A percentile compares a stretch with the other conserved stretches of the same genome.
phyloP scores from a whole-genome alignment of 1,140 invertebrate genomes.

The Drosophila oshimai region DNA sequence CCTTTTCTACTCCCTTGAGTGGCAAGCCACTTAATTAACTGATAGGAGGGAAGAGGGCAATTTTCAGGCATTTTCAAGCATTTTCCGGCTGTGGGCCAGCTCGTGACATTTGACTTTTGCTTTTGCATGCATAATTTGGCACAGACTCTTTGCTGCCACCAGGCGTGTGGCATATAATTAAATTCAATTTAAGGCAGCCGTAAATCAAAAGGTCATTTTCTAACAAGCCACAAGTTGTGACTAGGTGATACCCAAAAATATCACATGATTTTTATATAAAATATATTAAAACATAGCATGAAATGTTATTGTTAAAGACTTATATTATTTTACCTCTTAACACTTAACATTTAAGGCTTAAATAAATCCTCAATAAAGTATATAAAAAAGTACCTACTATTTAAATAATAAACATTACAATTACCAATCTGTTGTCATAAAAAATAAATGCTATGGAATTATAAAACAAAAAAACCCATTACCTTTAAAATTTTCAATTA shows the following conservation, averaged over 20 bases:
- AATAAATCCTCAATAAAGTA: no score
- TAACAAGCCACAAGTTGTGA: neutral
- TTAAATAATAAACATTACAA: no score
- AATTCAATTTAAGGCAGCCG: constrained; percentile 64
- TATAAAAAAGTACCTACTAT: no score
- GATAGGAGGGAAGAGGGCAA: neutral
- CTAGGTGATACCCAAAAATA: constrained; percentile 8
- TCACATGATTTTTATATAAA: no score
- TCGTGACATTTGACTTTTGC: constrained; percentile 41
- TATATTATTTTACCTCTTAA: no score
- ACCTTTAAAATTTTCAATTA: no score
- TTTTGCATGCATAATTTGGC: constrained; percentile 67
- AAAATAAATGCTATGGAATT: no score
- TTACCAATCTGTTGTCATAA: no score
- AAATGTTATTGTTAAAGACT: no score
- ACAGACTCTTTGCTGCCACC: constrained; percentile 17
- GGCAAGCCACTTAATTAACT: constrained; percentile 47
- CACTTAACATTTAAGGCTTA: no score
- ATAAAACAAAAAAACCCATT: no score
- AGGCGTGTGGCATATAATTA: constrained; percentile 52
- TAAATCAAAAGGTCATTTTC: constrained; percentile 63
- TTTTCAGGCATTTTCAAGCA: neutral
- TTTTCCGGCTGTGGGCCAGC: constrained; percentile 6
- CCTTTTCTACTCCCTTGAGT: neutral
- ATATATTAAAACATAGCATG: no score